phyloP scores from a whole-genome alignment of 2,797 vertebrate genomes.

The Neosalanx taihuensis region DNA sequence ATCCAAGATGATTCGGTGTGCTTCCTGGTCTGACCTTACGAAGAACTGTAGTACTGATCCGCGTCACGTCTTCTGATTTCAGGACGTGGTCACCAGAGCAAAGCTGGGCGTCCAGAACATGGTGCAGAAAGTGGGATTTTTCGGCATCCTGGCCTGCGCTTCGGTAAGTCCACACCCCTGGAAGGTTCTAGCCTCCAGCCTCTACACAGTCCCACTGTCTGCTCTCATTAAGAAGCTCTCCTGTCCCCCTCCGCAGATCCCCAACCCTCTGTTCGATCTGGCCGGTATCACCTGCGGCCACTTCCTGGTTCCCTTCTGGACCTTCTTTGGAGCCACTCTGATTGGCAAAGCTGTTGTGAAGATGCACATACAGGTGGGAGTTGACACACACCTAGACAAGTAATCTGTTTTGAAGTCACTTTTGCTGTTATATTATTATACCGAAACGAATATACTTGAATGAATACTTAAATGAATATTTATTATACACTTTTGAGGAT shows the following conservation, averaged over 20 bases:
- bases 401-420: neutral
- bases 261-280: slow-evolving; percentile 97
- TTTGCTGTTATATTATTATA: neutral
- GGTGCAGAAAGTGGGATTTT: slow-evolving; percentile 97
- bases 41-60: neutral
- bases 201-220: neutral
- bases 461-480: too few relatives aligned
- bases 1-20: slow-evolving; percentile 12
- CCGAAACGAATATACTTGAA: too few relatives aligned
- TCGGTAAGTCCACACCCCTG: slow-evolving; percentile 62
- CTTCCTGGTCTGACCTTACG: neutral
- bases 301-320: slow-evolving; percentile 99
- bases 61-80: slow-evolving; percentile 30
- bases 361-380: slow-evolving; percentile 97
- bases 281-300: slow-evolving; percentile 98
- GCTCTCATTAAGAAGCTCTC: neutral
- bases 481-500: too few relatives aligned
- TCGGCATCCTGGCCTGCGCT: slow-evolving; percentile 96
- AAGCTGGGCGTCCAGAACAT: slow-evolving; percentile 94
- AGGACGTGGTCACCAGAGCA: slow-evolving; percentile 93
- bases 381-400: neutral
- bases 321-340: slow-evolving; percentile 98
- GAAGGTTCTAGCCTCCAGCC: too few relatives aligned
- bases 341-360: slow-evolving; percentile 98
- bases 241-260: slow-evolving; percentile 77